phyloP scores from a whole-genome alignment of 2,797 vertebrate species.

The Melanotaenia pygmaea region DNA sequence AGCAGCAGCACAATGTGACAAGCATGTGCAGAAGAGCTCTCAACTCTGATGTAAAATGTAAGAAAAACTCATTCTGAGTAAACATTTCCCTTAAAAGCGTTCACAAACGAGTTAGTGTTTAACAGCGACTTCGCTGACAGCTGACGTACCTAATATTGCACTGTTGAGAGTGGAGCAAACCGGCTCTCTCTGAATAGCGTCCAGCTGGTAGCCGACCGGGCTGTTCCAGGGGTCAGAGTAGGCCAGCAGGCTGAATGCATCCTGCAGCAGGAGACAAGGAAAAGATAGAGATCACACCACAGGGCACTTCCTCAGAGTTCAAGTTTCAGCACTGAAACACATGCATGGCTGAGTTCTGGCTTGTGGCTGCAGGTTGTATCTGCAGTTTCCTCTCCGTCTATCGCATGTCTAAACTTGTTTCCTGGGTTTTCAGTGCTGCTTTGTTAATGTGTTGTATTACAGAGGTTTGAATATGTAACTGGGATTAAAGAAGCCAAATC shows the following conservation, averaged over 20 bases:
- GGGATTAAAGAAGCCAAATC: neutral
- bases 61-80: neutral
- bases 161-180: slow-evolving; percentile 99
- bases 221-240: slow-evolving; percentile 99
- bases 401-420: no score
- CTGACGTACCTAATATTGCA: slow-evolving; percentile 94
- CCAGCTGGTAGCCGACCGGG: slow-evolving; percentile 97
- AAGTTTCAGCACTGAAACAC: no score
- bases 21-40: neutral
- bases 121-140: no score
- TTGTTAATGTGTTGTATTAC: neutral
- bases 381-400: no score
- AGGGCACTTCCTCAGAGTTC: no score
- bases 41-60: no score
- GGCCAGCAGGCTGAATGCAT: slow-evolving; percentile 97
- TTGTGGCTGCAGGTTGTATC: no score
- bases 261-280: slow-evolving; percentile 77
- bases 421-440: no score
- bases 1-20: neutral
- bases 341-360: no score
- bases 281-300: neutral
- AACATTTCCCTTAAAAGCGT: neutral
- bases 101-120: no score
- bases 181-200: slow-evolving; percentile 96
- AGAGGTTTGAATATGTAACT: neutral